Percentiles rank a stretch among this genome's conserved stretches.
phyloP scores from a whole-genome alignment of 1,140 invertebrate genomes.

The Bombus haemorrhoidalis region DNA sequence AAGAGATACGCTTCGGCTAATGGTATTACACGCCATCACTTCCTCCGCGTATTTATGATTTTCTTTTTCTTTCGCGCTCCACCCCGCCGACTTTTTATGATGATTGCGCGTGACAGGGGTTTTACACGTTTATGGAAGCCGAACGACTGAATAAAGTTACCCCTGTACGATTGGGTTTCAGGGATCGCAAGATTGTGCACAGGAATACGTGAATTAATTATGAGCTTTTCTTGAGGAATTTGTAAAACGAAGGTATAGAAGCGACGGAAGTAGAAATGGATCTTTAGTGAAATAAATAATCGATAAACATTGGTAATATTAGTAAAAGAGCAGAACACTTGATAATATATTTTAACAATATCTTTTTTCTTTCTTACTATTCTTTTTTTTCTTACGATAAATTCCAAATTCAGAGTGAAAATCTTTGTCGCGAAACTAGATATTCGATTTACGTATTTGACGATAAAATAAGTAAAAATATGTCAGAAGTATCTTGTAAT shows the following conservation, averaged over 20 bases:
- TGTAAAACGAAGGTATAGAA: too few species aligned
- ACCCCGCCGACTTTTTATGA: slow-evolving; percentile 9
- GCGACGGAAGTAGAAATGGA: neutral
- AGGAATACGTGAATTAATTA: neutral
- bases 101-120: slow-evolving; percentile 22
- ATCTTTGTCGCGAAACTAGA: too few species aligned
- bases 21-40: slow-evolving; percentile 32
- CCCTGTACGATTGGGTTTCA: neutral
- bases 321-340: too few species aligned
- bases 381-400: too few species aligned
- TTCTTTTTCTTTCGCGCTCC: neutral
- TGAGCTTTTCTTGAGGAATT: neutral
- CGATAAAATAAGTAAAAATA: too few species aligned
- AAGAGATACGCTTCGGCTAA: slow-evolving; percentile 35
- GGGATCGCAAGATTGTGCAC: neutral
- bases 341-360: too few species aligned
- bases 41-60: slow-evolving; percentile 38
- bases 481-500: too few species aligned
- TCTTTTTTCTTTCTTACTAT: too few species aligned
- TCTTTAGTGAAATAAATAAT: neutral
- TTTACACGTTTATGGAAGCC: slow-evolving; percentile 6
- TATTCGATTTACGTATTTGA: too few species aligned
- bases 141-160: neutral
- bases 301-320: too few species aligned
- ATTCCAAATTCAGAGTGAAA: too few species aligned